A percentile compares a stretch with the other conserved stretches of the same genome.
These are phyloP conservation scores for Neotragus pygmaeus DNA, from an alignment of 2,113 vertebrate species.

Conservation along the genomic window DNA sequence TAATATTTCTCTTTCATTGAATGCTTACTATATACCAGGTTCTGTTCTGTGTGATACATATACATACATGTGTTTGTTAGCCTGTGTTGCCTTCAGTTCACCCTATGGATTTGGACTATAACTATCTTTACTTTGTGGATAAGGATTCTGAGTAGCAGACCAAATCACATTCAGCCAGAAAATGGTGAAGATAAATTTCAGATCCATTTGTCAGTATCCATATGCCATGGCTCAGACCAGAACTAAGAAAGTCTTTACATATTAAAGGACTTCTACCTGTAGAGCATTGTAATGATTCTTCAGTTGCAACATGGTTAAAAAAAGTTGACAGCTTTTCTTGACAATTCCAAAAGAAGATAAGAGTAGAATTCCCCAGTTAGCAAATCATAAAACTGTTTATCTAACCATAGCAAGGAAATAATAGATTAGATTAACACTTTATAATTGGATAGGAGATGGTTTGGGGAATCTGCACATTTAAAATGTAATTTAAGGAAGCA, in stretches of 20 bases:
- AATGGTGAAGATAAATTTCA: neutral
- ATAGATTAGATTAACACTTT: neutral
- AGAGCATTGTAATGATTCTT: conserved; percentile 3
- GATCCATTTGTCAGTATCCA: neutral
- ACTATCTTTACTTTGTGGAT: neutral
- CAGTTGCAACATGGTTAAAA: neutral
- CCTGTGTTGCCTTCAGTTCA: neutral
- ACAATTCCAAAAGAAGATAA: neutral
- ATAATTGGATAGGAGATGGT: neutral
- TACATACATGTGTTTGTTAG: neutral
- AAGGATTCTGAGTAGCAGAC: neutral
- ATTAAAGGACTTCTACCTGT: neutral
- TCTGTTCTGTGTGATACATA: neutral
- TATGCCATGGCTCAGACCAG: neutral
- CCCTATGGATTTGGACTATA: neutral
- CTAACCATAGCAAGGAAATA: neutral
- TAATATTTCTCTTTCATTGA: neutral
- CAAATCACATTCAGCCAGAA: neutral
- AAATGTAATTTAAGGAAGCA: conserved; percentile 36
- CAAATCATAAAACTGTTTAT: neutral
- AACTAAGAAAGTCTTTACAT: neutral
- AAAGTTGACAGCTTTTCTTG: neutral
- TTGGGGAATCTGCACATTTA: neutral
- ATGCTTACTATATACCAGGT: neutral
- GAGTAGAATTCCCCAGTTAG: neutral